Evolutionary conservation across 2,797 vertebrate genomes (phyloP).

Genomic region (Cirrhinus mrigala): DNA sequence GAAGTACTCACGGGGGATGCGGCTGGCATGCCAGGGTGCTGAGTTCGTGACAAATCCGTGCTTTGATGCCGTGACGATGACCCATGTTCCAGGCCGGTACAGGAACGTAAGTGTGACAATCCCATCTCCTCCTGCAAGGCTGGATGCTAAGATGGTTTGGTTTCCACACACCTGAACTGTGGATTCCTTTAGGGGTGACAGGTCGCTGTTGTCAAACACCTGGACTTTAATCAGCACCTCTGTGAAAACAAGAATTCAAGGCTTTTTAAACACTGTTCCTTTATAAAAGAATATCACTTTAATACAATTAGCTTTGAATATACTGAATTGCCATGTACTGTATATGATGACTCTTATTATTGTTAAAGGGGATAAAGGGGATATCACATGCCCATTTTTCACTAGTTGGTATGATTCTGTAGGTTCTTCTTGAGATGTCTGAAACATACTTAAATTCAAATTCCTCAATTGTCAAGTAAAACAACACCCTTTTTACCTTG

Average conservation of each 20-base stretch:
- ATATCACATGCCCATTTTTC: too few species aligned
- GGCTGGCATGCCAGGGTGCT: slow-evolving; percentile 84
- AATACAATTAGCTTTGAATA: background rate
- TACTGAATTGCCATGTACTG: background rate
- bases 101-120: slow-evolving; percentile 76
- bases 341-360: background rate
- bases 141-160: slow-evolving; percentile 77
- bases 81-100: slow-evolving; percentile 85
- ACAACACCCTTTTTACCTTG: too few species aligned
- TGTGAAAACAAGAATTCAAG: slow-evolving; percentile 59
- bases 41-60: slow-evolving; percentile 85
- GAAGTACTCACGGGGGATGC: slow-evolving; percentile 82
- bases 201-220: slow-evolving; percentile 85
- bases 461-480: too few species aligned
- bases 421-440: too few species aligned
- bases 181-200: slow-evolving; percentile 80
- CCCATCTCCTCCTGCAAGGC: slow-evolving; percentile 77
- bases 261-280: background rate
- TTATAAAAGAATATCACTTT: background rate
- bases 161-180: slow-evolving; percentile 81
- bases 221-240: slow-evolving; percentile 88
- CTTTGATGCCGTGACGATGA: slow-evolving; percentile 82
- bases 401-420: too few species aligned
- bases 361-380: too few species aligned
- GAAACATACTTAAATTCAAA: too few species aligned